Evolutionary conservation across 1,140 invertebrate species (phyloP), one percentile per base, ranked within the genome.

Genomic region (Drosophila miranda): DNA sequence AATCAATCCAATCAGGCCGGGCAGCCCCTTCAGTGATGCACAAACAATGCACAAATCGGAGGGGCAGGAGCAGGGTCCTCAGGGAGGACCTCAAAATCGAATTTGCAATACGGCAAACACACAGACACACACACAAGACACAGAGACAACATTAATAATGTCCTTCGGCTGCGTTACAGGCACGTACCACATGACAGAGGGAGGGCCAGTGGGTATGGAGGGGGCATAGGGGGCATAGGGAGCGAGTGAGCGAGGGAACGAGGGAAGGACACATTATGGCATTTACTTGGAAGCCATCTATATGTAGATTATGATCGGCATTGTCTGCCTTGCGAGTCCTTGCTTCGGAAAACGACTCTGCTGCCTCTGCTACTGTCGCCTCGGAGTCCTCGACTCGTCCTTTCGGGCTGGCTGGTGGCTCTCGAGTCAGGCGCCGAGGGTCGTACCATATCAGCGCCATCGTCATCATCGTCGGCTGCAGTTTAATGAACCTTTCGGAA

Each of bases 301-400:
- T 64, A 56, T 75, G 51, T 61, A 60, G 73, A 75, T 75, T 75
- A 72, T 72, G 73, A 75, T 75, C 73, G 56, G 28, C 68, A 72
- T 72, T 75, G 73, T 75, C 56, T 61, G 61, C 41, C 62, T 38
- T 38, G 13, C 34, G 34, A 38, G 34, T 38, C 34, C 34, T 38
- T 38, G 34, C 34, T 5, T 13, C 3, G 11, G 34, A 38, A 38
- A 38, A 13, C 34, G 34, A 38, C 34, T 13, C 34, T 38, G 34
- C 34, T 38, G 34, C 3, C 34, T 38, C 28, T 7, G 8, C 28
- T 30, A 28, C 28, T 7, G 28, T 9, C 28, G 28, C 28, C 28
- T 30, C 28, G 23, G 23, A 26, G 23, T 26, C 23, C 11, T 38
- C 34, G 34, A 13, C 34, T 38, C 9, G 34, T 38, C 11, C 9